Conservation (phyloP, 2,888 invertebrate genomes). For the Acutogordius australiensis region DNA sequence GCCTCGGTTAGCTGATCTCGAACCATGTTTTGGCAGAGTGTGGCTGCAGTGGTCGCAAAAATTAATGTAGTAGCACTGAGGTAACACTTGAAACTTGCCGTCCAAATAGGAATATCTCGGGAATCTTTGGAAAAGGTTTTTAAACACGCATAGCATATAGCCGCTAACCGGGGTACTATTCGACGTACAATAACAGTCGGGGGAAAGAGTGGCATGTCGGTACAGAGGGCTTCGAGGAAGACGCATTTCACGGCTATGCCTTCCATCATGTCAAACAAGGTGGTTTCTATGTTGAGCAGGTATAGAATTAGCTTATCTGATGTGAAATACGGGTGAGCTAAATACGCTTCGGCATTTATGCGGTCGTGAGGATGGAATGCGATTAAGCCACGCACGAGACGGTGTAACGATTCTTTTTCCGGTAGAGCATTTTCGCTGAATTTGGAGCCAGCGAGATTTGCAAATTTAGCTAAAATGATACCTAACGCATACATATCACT, state of each 20-base stretch:
- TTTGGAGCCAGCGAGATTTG: too few relatives aligned
- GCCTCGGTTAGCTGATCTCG: too few relatives aligned
- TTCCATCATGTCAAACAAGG: not conserved
- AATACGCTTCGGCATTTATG: not conserved
- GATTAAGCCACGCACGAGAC: not conserved
- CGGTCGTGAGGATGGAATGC: not conserved
- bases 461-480: too few relatives aligned
- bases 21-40: too few relatives aligned
- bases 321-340: not conserved
- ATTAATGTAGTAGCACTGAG: too few relatives aligned
- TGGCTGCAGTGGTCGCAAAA: too few relatives aligned
- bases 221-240: not conserved
- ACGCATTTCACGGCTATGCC: not conserved
- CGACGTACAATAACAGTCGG: not conserved
- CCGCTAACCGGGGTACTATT: not conserved
- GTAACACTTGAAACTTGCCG: too few relatives aligned
- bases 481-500: slow-evolving; percentile 3
- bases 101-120: too few relatives aligned
- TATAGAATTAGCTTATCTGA: not conserved
- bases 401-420: too few relatives aligned
- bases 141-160: not conserved
- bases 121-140: too few relatives aligned
- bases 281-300: not conserved
- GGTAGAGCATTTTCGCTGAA: too few relatives aligned
- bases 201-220: not conserved